phyloP scores from a whole-genome alignment of 2,113 vertebrate species.

The Dendropsophus ebraccatus region DNA sequence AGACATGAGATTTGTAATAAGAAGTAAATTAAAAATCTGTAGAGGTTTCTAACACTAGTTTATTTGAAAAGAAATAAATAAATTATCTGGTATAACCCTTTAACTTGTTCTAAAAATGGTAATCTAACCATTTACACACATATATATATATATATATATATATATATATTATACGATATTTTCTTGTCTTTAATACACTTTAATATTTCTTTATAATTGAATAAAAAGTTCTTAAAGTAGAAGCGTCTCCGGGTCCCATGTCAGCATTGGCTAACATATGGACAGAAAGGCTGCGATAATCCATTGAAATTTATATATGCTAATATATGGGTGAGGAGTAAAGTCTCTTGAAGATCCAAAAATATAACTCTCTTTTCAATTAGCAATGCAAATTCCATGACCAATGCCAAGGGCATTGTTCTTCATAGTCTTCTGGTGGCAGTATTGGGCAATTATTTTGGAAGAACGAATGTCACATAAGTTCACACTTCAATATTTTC shows the following conservation, averaged over 20 bases:
- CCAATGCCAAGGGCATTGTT: constrained; percentile 9
- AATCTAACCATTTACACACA: too few species aligned
- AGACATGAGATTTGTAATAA: too few species aligned
- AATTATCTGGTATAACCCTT: too few species aligned
- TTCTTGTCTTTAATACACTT: background rate
- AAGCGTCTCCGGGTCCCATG: background rate
- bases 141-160: too few species aligned
- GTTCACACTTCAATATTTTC: background rate
- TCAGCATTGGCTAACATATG: background rate
- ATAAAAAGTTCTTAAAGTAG: background rate
- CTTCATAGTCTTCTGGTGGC: constrained; percentile 7
- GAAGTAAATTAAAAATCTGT: too few species aligned
- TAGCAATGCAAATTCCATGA: constrained; percentile 34
- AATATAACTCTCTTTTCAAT: constrained; percentile 26
- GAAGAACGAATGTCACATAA: background rate
- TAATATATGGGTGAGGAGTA: constrained; percentile 32
- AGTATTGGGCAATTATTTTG: constrained; percentile 9
- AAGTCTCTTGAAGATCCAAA: constrained; percentile 27
- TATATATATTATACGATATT: too few species aligned
- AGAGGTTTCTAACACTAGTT: too few species aligned
- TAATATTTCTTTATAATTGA: background rate
- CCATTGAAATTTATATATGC: constrained; percentile 33
- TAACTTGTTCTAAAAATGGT: too few species aligned
- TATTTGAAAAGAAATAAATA: too few species aligned
- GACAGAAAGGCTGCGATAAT: background rate